A percentile compares a stretch with the other conserved stretches of the same genome.
phyloP scores from a whole-genome alignment of 2,797 vertebrate genomes.

The Gobio occitaniae region DNA sequence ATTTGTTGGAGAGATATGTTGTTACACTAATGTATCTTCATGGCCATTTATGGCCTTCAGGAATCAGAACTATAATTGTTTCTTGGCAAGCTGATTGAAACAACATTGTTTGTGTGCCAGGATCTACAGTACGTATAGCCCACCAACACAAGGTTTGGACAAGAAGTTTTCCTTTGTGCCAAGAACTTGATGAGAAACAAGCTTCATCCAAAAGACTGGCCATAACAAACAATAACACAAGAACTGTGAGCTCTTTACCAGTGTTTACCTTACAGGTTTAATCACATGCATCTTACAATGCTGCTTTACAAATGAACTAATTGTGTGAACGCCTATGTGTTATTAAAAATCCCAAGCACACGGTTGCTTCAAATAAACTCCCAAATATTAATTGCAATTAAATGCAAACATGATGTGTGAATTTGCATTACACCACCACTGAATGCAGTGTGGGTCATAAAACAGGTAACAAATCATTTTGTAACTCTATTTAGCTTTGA shows the following conservation, averaged over 20 bases:
- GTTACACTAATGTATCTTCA: constrained; percentile 5
- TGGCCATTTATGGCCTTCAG: constrained; percentile 32
- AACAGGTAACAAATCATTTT: neutral
- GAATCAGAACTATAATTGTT: constrained; percentile 18
- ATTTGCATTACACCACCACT: neutral
- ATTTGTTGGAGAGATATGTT: constrained; percentile 31
- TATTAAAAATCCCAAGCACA: neutral
- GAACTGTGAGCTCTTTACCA: neutral
- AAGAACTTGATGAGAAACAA: constrained; percentile 33
- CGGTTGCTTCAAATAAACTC: neutral
- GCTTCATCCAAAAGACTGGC: constrained; percentile 10
- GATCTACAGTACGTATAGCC: constrained; percentile 34
- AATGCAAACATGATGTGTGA: too few relatives aligned
- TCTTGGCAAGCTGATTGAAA: constrained; percentile 22
- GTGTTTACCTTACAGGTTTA: constrained; percentile 2
- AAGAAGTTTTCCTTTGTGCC: constrained; percentile 19
- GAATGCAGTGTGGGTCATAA: neutral
- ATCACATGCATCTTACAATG: too few relatives aligned
- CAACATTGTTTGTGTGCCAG: constrained; percentile 30
- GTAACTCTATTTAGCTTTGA: neutral
- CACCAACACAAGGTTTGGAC: constrained; percentile 37
- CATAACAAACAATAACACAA: constrained; percentile 13
- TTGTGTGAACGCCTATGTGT: neutral
- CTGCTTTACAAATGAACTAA: neutral
- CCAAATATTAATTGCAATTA: neutral